Percentiles rank a stretch among this genome's conserved stretches.
Conservation (phyloP, 2,113 vertebrate species). For the Eidolon helvum region DNA sequence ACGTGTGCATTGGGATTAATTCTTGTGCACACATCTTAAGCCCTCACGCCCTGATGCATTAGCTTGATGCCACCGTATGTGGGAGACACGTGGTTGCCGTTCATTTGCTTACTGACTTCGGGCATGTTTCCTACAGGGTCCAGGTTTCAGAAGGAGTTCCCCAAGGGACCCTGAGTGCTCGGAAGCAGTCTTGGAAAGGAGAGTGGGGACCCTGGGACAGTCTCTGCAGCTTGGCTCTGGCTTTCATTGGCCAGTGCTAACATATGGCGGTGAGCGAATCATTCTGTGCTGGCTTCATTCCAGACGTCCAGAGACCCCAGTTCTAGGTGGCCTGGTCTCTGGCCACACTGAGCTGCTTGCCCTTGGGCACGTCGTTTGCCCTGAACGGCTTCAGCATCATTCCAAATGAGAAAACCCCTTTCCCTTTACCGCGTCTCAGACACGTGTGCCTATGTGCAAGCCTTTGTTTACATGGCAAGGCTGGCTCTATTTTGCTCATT, state of each 20-base stretch:
- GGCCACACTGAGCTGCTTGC: background rate
- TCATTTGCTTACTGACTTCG: background rate
- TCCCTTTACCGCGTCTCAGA: background rate
- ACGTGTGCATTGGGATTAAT: background rate
- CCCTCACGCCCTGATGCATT: no score
- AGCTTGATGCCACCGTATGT: background rate
- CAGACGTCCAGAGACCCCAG: background rate
- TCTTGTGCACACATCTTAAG: background rate
- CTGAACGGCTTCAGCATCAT: background rate
- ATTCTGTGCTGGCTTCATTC: background rate
- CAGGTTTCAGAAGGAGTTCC: background rate
- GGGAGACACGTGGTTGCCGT: background rate
- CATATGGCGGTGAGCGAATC: background rate
- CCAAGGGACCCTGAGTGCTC: background rate
- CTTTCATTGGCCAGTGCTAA: fast-evolving
- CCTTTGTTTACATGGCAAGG: background rate
- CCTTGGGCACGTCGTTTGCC: background rate
- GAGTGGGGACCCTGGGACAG: background rate
- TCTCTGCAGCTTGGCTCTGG: background rate
- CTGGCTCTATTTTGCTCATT: background rate
- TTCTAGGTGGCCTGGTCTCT: background rate
- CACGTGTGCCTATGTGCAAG: fast-evolving
- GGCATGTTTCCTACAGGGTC: background rate
- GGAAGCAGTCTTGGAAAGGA: background rate
- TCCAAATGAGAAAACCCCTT: background rate